phyloP scores from a whole-genome alignment of 1,140 invertebrate genomes.

The Gonioctena quinquepunctata region DNA sequence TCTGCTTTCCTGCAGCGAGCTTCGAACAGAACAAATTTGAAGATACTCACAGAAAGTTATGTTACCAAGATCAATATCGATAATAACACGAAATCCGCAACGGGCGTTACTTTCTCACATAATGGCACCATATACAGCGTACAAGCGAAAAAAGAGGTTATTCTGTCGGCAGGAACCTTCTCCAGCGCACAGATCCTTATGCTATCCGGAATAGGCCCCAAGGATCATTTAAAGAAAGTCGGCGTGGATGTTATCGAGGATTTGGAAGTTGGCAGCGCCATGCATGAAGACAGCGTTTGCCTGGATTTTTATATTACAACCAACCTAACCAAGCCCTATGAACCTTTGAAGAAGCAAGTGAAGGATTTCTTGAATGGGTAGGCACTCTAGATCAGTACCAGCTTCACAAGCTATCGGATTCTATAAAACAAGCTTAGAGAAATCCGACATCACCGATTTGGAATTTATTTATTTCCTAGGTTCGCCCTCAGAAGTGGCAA shows the following conservation, averaged over 20 bases:
- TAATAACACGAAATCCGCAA: slow-evolving; percentile 59
- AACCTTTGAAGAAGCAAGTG: neutral
- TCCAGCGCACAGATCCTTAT: slow-evolving; percentile 61
- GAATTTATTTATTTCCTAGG: neutral
- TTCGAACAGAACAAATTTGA: slow-evolving; percentile 59
- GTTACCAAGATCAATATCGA: slow-evolving; percentile 63
- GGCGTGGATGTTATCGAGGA: slow-evolving; percentile 56
- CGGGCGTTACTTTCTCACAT: slow-evolving; percentile 62
- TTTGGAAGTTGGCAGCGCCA: slow-evolving; percentile 50
- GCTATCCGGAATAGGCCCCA: slow-evolving; percentile 64
- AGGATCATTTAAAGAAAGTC: slow-evolving; percentile 54
- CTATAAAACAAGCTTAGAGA: neutral
- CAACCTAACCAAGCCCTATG: neutral
- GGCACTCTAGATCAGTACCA: neutral
- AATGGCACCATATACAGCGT: slow-evolving; percentile 49
- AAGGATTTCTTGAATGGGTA: neutral
- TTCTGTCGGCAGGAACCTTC: slow-evolving; percentile 60
- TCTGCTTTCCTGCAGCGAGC: slow-evolving; percentile 61
- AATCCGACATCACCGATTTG: neutral
- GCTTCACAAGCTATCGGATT: neutral
- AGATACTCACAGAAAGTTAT: slow-evolving; percentile 56
- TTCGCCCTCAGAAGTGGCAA: neutral
- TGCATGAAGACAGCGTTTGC: neutral
- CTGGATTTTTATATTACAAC: neutral
- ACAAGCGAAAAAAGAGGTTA: slow-evolving; percentile 62